A percentile compares a stretch with the other conserved stretches of the same genome.
These are phyloP conservation scores for Taxidea taxus DNA, from an alignment of 2,113 vertebrate genomes.

Conservation along the genomic window DNA sequence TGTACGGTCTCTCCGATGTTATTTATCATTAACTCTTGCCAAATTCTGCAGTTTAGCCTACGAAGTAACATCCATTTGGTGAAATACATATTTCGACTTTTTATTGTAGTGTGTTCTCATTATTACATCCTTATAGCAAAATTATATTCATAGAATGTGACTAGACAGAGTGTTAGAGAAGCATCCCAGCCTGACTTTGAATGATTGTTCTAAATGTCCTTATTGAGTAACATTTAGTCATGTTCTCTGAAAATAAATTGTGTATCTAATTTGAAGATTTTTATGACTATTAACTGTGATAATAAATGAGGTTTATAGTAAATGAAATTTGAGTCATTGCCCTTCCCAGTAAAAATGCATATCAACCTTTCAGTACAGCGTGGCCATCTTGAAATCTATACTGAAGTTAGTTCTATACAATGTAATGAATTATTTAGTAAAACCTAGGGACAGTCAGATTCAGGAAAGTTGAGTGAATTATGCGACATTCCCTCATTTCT, in stretches of 20 bases:
- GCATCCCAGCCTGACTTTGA: not conserved
- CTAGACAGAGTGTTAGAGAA: not conserved
- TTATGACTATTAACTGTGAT: not conserved
- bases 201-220: not conserved
- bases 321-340: not conserved
- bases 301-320: not conserved
- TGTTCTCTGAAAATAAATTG: not conserved
- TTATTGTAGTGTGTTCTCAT: not conserved
- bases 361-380: not conserved
- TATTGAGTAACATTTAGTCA: not conserved
- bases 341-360: not conserved
- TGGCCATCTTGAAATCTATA: not conserved
- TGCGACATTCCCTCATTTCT: not conserved
- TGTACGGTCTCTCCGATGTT: not conserved
- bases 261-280: not conserved
- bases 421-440: slow-evolving; percentile 47
- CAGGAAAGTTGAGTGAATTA: not conserved
- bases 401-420: not conserved
- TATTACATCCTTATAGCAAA: not conserved
- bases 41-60: not conserved
- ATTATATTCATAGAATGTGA: not conserved
- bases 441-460: not conserved
- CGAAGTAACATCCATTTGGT: not conserved
- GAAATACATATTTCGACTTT: not conserved
- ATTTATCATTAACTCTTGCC: not conserved